Conservation (phyloP, 2,797 vertebrate genomes). For the Galagoides demidoff region DNA sequence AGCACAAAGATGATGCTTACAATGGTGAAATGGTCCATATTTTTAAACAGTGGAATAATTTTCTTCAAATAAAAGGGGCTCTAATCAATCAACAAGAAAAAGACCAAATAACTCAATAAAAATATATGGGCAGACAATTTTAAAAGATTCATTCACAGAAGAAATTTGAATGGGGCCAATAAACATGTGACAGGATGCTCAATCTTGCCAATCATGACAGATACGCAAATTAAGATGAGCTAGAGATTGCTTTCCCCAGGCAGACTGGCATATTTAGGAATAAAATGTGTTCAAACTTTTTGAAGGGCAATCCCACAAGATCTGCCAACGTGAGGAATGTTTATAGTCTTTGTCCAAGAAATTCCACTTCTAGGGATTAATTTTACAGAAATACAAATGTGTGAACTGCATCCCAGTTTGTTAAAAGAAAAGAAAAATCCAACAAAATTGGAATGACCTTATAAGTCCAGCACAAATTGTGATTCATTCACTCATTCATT, state of each 20-base stretch:
- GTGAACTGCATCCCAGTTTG: not conserved
- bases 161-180: not conserved
- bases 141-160: not conserved
- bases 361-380: constrained; percentile 12
- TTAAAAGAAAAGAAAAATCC: not conserved
- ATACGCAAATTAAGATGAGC: not conserved
- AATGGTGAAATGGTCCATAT: fast-evolving
- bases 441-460: not conserved
- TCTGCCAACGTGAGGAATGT: not conserved
- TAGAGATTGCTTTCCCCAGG: not conserved
- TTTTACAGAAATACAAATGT: not conserved
- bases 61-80: not conserved
- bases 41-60: not conserved
- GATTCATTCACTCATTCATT: too few species aligned
- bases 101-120: not conserved
- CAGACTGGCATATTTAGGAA: not conserved
- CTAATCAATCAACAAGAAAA: not conserved
- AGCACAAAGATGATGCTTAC: not conserved
- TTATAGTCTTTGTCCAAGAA: not conserved
- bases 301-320: not conserved
- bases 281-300: not conserved
- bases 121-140: not conserved
- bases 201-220: not conserved
- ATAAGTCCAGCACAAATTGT: not conserved
- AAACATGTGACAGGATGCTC: not conserved